These are phyloP conservation scores for Aleiodes testaceus DNA, from an alignment of 2,888 invertebrate genomes.

Conservation along the genomic window DNA sequence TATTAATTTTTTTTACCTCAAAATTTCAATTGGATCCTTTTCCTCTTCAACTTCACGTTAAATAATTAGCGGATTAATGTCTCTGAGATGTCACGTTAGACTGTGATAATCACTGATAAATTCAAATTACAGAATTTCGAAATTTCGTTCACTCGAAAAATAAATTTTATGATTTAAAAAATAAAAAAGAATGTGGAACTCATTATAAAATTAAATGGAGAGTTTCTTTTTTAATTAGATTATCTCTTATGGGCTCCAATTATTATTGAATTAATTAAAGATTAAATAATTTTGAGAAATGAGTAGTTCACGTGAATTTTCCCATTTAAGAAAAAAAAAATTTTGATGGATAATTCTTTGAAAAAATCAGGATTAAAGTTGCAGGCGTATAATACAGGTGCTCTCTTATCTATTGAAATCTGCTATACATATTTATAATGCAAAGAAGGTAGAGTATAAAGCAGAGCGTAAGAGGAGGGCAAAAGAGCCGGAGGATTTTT, in stretches of 20 bases:
- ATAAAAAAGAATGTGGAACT: too few relatives aligned
- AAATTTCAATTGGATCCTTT: background rate
- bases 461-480: background rate
- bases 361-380: conserved; percentile 33
- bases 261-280: too few relatives aligned
- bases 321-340: background rate
- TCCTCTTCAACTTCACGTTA: background rate
- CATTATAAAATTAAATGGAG: too few relatives aligned
- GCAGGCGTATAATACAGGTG: conserved; percentile 47
- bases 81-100: background rate
- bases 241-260: too few relatives aligned
- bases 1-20: conserved; percentile 8
- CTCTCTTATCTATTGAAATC: conserved; percentile 49
- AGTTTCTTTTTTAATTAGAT: too few relatives aligned
- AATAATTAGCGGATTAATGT: conserved; percentile 10
- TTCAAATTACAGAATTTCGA: too few relatives aligned
- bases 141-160: too few relatives aligned
- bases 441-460: conserved; percentile 37
- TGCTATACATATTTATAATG: conserved; percentile 48
- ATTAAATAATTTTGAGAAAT: too few relatives aligned
- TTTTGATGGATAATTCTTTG: background rate
- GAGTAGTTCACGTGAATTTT: background rate
- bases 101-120: background rate
- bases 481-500: conserved; percentile 34
- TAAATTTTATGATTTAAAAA: too few relatives aligned